Conservation (phyloP, 1,140 invertebrate species). For the Artemia franciscana region DNA sequence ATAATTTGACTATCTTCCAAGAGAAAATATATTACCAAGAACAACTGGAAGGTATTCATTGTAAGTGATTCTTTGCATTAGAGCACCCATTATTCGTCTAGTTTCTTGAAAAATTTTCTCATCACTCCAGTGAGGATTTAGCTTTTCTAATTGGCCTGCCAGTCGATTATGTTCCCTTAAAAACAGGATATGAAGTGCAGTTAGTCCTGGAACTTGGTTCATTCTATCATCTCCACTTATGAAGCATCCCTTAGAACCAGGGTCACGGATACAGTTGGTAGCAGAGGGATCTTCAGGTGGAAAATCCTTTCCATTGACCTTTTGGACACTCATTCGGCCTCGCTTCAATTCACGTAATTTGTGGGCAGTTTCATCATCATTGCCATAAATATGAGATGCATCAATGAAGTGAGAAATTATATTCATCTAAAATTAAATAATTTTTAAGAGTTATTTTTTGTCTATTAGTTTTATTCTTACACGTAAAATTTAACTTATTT, state of each 20-base stretch:
- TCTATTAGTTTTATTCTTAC: no score
- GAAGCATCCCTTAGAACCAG: neutral
- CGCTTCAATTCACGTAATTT: slow-evolving; percentile 27
- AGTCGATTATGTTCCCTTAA: slow-evolving; percentile 76
- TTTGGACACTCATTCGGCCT: slow-evolving; percentile 27
- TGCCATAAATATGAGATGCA: slow-evolving; percentile 26
- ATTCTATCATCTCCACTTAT: slow-evolving; percentile 61
- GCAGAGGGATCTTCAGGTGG: slow-evolving; percentile 3
- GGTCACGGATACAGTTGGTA: neutral
- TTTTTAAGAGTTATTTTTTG: neutral
- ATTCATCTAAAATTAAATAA: slow-evolving; percentile 20
- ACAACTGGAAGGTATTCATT: slow-evolving; percentile 65
- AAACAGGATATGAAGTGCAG: slow-evolving; percentile 54
- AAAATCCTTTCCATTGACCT: slow-evolving; percentile 1
- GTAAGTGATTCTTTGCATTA: slow-evolving; percentile 63
- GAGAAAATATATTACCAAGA: slow-evolving; percentile 26
- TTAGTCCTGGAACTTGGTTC: slow-evolving; percentile 64
- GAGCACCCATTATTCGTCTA: slow-evolving; percentile 45
- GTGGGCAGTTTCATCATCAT: slow-evolving; percentile 17
- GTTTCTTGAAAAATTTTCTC: slow-evolving; percentile 68
- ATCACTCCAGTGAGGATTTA: slow-evolving; percentile 73
- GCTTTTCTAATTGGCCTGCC: slow-evolving; percentile 34
- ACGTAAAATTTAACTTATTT: no score
- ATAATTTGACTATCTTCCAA: no score
- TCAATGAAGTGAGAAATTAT: slow-evolving; percentile 27